These are phyloP conservation scores for Leptopilina boulardi DNA, from an alignment of 1,140 invertebrate genomes.

Conservation along the genomic window DNA sequence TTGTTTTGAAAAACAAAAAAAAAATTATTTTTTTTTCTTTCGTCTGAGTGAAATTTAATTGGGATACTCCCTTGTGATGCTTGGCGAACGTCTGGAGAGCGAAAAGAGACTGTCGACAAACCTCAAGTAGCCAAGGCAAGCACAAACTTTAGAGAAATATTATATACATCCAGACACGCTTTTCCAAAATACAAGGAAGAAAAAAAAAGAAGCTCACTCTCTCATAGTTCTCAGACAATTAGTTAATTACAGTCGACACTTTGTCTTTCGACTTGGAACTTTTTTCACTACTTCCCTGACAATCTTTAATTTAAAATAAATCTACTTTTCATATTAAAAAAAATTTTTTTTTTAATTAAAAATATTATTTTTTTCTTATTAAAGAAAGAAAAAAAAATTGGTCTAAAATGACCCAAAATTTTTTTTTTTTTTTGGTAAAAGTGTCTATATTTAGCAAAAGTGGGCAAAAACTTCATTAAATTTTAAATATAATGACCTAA, in stretches of 20 bases:
- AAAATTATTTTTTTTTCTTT: neutral
- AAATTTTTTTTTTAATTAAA: no score
- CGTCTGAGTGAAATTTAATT: constrained; percentile 1
- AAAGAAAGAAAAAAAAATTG: no score
- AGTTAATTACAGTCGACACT: constrained; percentile 10
- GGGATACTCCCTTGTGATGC: neutral
- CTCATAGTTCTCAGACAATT: neutral
- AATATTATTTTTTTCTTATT: no score
- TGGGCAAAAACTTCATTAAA: no score
- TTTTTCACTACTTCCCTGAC: neutral
- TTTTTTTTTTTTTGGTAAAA: no score
- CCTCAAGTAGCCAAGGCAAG: neutral
- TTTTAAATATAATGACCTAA: no score
- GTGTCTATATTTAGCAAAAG: no score
- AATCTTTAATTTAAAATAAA: neutral
- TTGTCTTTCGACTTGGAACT: neutral
- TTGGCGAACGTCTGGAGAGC: neutral
- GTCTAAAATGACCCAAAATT: no score
- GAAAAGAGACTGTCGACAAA: constrained; percentile 5
- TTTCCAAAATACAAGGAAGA: neutral
- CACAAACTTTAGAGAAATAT: constrained; percentile 2
- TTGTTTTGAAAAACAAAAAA: neutral
- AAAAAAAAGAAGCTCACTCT: neutral
- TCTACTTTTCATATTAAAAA: neutral
- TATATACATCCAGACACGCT: neutral